Conservation (phyloP, 2,888 invertebrate species). For the Baronia brevicornis region DNA sequence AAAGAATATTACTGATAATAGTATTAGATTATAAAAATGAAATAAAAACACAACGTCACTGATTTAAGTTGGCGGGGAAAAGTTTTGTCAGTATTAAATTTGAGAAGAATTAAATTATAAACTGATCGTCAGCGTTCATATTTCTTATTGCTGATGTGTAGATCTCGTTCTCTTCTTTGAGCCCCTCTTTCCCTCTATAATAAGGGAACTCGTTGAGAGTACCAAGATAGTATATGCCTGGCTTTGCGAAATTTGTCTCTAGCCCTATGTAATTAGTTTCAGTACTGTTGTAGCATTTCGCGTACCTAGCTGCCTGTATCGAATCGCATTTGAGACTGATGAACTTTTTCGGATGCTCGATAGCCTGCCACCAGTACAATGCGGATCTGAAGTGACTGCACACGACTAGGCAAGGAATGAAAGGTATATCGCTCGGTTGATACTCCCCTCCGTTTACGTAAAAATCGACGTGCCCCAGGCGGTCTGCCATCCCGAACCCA, state of each 20-base stretch:
- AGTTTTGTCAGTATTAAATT: too few species aligned
- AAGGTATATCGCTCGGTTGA: constrained; percentile 53
- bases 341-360: constrained; percentile 60
- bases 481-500: constrained; percentile 61
- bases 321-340: constrained; percentile 49
- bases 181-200: constrained; percentile 46
- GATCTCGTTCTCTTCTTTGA: constrained; percentile 53
- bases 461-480: constrained; percentile 53
- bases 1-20: too few species aligned
- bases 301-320: constrained; percentile 52
- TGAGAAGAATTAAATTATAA: constrained; percentile 24
- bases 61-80: too few species aligned
- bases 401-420: constrained; percentile 49
- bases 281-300: constrained; percentile 49
- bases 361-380: constrained; percentile 59
- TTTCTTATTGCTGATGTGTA: constrained; percentile 34
- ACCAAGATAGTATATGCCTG: constrained; percentile 52
- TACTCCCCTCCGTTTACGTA: constrained; percentile 64
- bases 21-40: too few species aligned
- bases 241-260: constrained; percentile 44
- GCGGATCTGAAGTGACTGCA: constrained; percentile 52
- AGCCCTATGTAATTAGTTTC: constrained; percentile 46
- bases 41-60: too few species aligned
- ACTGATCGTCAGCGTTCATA: constrained; percentile 47
- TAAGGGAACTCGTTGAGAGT: constrained; percentile 60